A percentile compares a stretch with the other conserved stretches of the same genome.
Conservation (phyloP, 2,888 invertebrate genomes). For the Apocheima hispidaria region DNA sequence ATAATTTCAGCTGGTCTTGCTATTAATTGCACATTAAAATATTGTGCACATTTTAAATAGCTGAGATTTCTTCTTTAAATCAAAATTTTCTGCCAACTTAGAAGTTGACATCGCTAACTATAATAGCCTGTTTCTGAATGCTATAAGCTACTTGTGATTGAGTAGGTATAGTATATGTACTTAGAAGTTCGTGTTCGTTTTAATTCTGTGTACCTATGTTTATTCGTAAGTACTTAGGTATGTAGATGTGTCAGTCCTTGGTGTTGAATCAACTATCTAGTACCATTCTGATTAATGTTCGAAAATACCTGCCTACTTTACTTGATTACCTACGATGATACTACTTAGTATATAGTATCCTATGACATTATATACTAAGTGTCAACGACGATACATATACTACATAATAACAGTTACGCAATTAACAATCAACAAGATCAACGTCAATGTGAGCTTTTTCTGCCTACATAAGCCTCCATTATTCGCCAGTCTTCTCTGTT, state of each 20-base stretch:
- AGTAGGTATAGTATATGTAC: conserved; percentile 6
- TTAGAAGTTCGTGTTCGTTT: conserved; percentile 3
- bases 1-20: conserved; percentile 7
- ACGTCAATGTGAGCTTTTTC: too few relatives aligned
- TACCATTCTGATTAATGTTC: neutral
- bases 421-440: too few relatives aligned
- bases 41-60: neutral
- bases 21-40: conserved; percentile 1
- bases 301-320: neutral
- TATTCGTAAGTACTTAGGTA: neutral
- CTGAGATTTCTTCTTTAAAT: neutral
- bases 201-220: neutral
- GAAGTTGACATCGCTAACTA: neutral
- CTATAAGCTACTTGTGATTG: conserved; percentile 6
- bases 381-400: too few relatives aligned
- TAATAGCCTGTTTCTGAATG: neutral
- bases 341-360: too few relatives aligned
- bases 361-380: too few relatives aligned
- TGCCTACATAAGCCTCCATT: too few relatives aligned
- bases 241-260: conserved; percentile 12
- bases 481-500: too few relatives aligned
- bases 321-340: neutral
- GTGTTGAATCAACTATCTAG: conserved; percentile 4
- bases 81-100: neutral
- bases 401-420: too few relatives aligned